Base-by-base conservation (phyloP, 2,888 invertebrate genomes). In the Chaetoderma sp. region DNA sequence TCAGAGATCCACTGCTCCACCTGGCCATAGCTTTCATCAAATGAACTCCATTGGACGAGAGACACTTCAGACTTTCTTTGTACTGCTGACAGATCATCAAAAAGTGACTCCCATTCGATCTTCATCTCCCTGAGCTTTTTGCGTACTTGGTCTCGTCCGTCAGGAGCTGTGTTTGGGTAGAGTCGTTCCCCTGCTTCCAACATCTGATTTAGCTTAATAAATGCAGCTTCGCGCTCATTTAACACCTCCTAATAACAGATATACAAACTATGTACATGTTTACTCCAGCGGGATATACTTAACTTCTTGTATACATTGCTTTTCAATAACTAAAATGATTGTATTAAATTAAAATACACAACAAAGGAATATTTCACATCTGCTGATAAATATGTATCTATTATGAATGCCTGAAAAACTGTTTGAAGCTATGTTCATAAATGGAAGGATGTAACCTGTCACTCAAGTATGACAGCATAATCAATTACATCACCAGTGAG, bases 1-100 rank as follows among this genome's bases (percentile, higher is more conserved):
- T 90, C 89, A 27, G 90, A 89, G 59, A 97, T 84, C 96, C 96
- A 96, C 60, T 89, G 89, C 74, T 92, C 91, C 8, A 96, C 90
- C 57, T 90, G 91, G 60, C 93, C 92, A 25, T 93, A 90, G 74
- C 93, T 93, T 80, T 96, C 96, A 85, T 96, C 95, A 83, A 95
- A 96, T 0, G 94, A 94, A 16, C 93, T 93, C 96, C 95, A 96
- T 78, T 93, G 95, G 82, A 96, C 93, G 60, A 95, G 90, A 86
- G 94, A 94, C 0, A 92, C 91, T 86, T 95, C 94, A 30, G 96
- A 89, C 77, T 94, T 93, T 63, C 95, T 90, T 68, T 96, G 95
- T 73, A 95, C 91, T 78, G 93, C 92, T 32, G 92, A 89, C 56
- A 96, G 92, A 54, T 92, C 92, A 80, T 94, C 94, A 70, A 93